A percentile compares a stretch with the other conserved stretches of the same genome.
Conservation (phyloP, 92 coral and sea anemone genomes). For the Umimayanthus chanpuru region DNA sequence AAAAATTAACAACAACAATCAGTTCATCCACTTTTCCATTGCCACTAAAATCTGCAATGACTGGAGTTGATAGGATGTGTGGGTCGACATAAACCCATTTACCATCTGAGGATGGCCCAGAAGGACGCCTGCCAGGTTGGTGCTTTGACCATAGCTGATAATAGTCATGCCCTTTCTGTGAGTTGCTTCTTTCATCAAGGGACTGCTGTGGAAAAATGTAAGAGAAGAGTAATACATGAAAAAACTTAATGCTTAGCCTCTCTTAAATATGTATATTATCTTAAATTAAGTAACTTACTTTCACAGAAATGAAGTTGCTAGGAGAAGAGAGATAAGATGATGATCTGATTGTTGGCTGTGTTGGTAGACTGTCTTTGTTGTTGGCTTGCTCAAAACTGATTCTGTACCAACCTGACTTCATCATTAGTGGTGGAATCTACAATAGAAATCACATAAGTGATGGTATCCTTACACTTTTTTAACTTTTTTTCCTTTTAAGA, state of each 20-base stretch:
- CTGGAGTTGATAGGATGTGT: slow-evolving; percentile 91
- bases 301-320: slow-evolving; percentile 46
- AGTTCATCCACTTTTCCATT: slow-evolving; percentile 86
- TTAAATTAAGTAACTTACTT: not conserved
- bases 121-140: slow-evolving; percentile 62
- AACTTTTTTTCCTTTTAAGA: not conserved
- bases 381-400: slow-evolving; percentile 29
- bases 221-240: not conserved
- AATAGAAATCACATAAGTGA: not conserved
- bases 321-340: slow-evolving; percentile 27
- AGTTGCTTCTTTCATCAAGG: not conserved
- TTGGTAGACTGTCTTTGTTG: not conserved
- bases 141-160: slow-evolving; percentile 62
- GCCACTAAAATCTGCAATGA: slow-evolving; percentile 84
- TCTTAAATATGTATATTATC: not conserved
- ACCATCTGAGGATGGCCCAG: slow-evolving; percentile 78
- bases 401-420: slow-evolving; percentile 67
- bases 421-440: slow-evolving; percentile 75
- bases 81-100: slow-evolving; percentile 76
- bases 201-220: not conserved
- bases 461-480: not conserved
- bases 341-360: slow-evolving; percentile 44
- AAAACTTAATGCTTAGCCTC: too few relatives aligned
- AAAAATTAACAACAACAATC: slow-evolving; percentile 80
- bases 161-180: slow-evolving; percentile 23